A percentile compares a stretch with the other conserved stretches of the same genome.
phyloP scores from a whole-genome alignment of 2,797 vertebrate genomes.

The Pipistrellus kuhlii region DNA sequence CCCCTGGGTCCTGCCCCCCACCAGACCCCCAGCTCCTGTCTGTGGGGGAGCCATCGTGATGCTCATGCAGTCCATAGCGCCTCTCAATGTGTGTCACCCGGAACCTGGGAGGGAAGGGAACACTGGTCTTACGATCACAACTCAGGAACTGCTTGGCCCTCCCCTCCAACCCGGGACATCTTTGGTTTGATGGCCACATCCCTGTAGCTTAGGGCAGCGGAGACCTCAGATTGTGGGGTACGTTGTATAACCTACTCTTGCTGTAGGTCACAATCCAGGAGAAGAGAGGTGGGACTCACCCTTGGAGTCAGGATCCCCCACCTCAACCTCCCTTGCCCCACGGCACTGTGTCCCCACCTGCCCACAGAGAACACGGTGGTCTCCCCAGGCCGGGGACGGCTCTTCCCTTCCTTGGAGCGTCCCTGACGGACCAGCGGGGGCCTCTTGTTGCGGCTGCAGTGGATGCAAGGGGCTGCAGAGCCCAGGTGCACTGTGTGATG shows the following conservation, averaged over 20 bases:
- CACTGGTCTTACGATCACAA: background rate
- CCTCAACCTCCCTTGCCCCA: background rate
- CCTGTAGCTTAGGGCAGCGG: background rate
- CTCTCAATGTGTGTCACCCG: constrained; percentile 95
- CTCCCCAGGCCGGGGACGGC: constrained; percentile 91
- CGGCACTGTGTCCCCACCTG: constrained; percentile 85
- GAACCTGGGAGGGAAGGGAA: constrained; percentile 88
- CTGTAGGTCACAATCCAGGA: background rate
- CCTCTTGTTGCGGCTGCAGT: constrained; percentile 91
- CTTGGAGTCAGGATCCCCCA: background rate
- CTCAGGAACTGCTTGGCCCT: background rate
- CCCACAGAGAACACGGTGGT: constrained; percentile 97
- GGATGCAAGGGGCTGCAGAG: constrained; percentile 93
- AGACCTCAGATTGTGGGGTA: background rate
- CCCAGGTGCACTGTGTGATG: constrained; percentile 96
- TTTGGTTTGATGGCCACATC: constrained; percentile 34
- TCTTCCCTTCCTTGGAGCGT: constrained; percentile 90
- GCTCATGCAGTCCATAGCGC: constrained; percentile 88
- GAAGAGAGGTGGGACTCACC: background rate
- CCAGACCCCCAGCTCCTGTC: constrained; percentile 83
- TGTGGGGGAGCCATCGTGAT: constrained; percentile 84
- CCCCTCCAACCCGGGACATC: background rate
- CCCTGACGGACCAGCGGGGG: constrained; percentile 91
- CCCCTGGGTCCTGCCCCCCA: constrained; percentile 87
- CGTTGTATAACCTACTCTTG: background rate